These are phyloP conservation scores for Siphamia tubifer DNA, from an alignment of 2,113 vertebrate genomes.

Conservation along the genomic window DNA sequence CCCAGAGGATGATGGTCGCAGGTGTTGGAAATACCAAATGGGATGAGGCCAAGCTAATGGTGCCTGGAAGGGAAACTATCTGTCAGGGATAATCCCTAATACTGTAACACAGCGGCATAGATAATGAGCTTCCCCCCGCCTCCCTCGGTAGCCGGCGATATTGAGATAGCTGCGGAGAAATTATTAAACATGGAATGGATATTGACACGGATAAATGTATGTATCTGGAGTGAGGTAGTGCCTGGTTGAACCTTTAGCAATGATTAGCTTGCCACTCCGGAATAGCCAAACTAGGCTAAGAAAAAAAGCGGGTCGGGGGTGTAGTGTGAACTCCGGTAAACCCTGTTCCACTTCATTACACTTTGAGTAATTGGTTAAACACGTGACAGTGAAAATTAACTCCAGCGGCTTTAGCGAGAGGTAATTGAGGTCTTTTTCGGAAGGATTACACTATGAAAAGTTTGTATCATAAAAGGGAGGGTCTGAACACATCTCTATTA, in stretches of 20 bases:
- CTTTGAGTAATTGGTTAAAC: constrained; percentile 65
- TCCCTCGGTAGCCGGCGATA: constrained; percentile 52
- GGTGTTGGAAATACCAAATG: constrained; percentile 80
- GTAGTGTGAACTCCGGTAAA: constrained; percentile 55
- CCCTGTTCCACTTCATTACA: constrained; percentile 68
- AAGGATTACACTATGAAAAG: background rate
- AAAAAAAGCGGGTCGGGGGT: background rate
- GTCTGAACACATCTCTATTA: too few species aligned
- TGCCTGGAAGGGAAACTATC: constrained; percentile 79
- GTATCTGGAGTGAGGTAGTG: constrained; percentile 39
- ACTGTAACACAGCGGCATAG: constrained; percentile 67
- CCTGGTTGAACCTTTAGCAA: constrained; percentile 52
- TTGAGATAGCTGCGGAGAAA: constrained; percentile 66
- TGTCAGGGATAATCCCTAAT: constrained; percentile 79
- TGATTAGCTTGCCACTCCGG: constrained; percentile 40
- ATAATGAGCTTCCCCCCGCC: constrained; percentile 61
- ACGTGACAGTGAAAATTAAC: constrained; percentile 65
- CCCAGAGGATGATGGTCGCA: constrained; percentile 71
- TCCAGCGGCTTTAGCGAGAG: constrained; percentile 50
- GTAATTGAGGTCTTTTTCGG: constrained; percentile 49
- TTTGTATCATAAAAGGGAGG: background rate
- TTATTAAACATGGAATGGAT: constrained; percentile 56
- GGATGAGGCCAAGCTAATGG: constrained; percentile 80
- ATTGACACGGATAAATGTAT: constrained; percentile 59
- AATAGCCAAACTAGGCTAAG: constrained; percentile 37